Evolutionary conservation across 2,888 invertebrate species (phyloP).

Genomic region (Tiliacea citrago): DNA sequence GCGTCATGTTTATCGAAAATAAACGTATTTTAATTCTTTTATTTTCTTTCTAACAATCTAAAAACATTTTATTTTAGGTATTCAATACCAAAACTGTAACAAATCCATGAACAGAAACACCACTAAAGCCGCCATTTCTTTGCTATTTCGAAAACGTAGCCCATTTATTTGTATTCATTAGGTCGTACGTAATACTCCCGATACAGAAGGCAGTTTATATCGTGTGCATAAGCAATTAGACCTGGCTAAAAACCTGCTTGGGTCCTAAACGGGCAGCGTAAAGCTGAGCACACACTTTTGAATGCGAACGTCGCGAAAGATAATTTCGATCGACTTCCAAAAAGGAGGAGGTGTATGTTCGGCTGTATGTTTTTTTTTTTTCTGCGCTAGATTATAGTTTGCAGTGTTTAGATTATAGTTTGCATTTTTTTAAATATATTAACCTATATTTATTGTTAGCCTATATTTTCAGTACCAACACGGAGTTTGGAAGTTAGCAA

Average conservation of each 20-base stretch:
- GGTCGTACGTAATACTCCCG: slow-evolving; percentile 41
- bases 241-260: slow-evolving; percentile 50
- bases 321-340: neutral
- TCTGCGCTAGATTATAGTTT: neutral
- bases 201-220: slow-evolving; percentile 44
- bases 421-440: too few species aligned
- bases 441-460: too few species aligned
- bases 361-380: too few species aligned
- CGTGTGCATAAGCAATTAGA: slow-evolving; percentile 60
- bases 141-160: slow-evolving; percentile 42
- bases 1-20: too few species aligned
- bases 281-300: slow-evolving; percentile 1
- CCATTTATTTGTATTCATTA: slow-evolving; percentile 56
- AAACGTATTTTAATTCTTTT: too few species aligned
- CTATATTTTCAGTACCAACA: too few species aligned
- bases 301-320: neutral
- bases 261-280: slow-evolving; percentile 45
- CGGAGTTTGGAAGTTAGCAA: too few species aligned
- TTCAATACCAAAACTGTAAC: neutral
- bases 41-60: too few species aligned
- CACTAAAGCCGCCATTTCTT: slow-evolving; percentile 19
- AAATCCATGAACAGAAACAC: neutral
- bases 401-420: too few species aligned
- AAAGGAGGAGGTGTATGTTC: too few species aligned
- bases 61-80: neutral